Conservation (phyloP, 1,140 invertebrate genomes). For the Lepidurus packardi region DNA sequence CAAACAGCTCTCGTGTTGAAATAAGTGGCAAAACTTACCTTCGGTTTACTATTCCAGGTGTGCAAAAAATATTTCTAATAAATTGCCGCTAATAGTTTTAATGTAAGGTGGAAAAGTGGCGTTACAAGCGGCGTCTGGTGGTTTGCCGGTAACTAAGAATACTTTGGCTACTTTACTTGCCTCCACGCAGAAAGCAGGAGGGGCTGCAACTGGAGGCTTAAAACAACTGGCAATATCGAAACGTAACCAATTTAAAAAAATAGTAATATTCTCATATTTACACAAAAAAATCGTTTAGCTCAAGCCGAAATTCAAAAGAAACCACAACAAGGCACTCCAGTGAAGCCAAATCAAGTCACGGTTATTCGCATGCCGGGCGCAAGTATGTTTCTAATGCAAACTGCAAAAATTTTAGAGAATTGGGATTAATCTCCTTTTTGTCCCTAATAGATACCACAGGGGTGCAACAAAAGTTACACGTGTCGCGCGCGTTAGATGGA, state of each 20-base stretch:
- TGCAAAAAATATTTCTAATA: background rate
- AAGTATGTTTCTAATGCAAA: background rate
- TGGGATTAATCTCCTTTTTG: background rate
- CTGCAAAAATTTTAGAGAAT: background rate
- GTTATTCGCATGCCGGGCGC: background rate
- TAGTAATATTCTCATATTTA: background rate
- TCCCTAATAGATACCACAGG: background rate
- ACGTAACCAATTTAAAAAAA: background rate
- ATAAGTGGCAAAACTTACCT: background rate
- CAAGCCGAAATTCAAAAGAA: background rate
- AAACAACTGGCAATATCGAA: background rate
- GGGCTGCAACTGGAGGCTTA: background rate
- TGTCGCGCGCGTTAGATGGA: slow-evolving; percentile 79
- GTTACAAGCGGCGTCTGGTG: background rate
- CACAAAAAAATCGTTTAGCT: background rate
- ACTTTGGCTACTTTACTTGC: slow-evolving; percentile 5
- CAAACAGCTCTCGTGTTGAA: background rate
- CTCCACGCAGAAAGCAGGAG: background rate
- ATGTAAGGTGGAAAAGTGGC: background rate
- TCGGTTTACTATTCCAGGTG: background rate
- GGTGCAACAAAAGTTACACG: slow-evolving; percentile 58
- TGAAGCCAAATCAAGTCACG: background rate
- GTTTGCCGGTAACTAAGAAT: background rate
- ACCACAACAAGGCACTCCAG: background rate
- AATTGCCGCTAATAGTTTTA: background rate